Base-by-base conservation (phyloP, 2,888 invertebrate genomes). In the Oasisia sp. region DNA sequence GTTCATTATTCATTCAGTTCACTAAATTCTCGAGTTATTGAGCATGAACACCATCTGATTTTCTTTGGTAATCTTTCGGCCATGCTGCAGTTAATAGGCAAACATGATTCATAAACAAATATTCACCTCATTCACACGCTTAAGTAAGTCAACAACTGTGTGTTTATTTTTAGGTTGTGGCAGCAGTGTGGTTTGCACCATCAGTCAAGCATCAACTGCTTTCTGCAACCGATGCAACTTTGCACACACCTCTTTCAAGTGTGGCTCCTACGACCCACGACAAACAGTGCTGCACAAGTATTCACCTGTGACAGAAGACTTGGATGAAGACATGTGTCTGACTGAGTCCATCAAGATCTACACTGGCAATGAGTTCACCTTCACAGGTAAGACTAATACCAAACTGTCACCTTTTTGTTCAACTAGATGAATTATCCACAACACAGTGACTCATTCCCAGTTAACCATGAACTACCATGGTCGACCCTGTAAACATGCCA, bases 191-290 rank as follows among this genome's bases (percentile, higher is more conserved):
- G 94, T 95, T 0, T 96, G 96, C 93, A 94, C 95, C 0, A 89
- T 94, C 1, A 92, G 92, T 32, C 94, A 95, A 93, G 93, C 93
- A 44, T 93, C 92, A 89, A 92, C 93, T 27, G 95, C 96, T 56
- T 95, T 94, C 93, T 96, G 96, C 94, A 94, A 96, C 92, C 93
- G 94, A 8, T 96, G 96, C 95, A 95, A 96, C 93, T 96, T 96
- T 94, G 93, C 95, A 93, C 93, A 93, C 3, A 93, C 93, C 45
- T 94, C 93, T 0, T 92, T 94, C 44, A 94, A 94, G 89, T 96
- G 96, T 94, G 95, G 94, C 1, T 94, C 95, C 9, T 93, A 92
- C 90, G 58, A 44, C 32, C 90, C 14, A 38, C 19, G 14, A 8
- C 90, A 32, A 5, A 90, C 90, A 19, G 8, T 14, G 8, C 38